Evolutionary conservation across 2,113 vertebrate species (phyloP).

Genomic region (Hiodon tergisus): DNA sequence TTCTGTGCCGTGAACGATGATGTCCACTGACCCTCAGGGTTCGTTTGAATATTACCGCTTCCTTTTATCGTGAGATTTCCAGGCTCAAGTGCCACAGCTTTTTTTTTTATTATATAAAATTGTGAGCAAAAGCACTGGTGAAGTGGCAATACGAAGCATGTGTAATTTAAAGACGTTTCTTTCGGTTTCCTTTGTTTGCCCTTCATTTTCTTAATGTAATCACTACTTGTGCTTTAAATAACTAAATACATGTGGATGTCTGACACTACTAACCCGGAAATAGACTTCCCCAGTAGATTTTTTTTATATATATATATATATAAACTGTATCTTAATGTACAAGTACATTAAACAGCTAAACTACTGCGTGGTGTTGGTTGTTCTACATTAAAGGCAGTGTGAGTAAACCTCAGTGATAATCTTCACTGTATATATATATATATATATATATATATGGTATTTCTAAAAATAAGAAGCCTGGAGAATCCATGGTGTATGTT

Average conservation of each 20-base stretch:
- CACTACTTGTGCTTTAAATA: slow-evolving; percentile 52
- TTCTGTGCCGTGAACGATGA: slow-evolving; percentile 23
- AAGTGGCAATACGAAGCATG: slow-evolving; percentile 18
- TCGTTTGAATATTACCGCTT: slow-evolving; percentile 12
- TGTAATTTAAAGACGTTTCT: slow-evolving; percentile 16
- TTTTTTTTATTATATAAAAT: not conserved
- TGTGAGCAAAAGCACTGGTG: slow-evolving; percentile 11
- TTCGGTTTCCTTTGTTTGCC: slow-evolving; percentile 22
- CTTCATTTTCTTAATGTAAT: slow-evolving; percentile 36
- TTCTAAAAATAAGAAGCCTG: no score
- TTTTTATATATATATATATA: slow-evolving; percentile 27
- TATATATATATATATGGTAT: no score
- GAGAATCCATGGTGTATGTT: no score
- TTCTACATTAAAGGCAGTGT: no score
- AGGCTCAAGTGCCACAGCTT: slow-evolving; percentile 14
- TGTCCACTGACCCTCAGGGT: slow-evolving; percentile 35
- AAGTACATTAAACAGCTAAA: slow-evolving; percentile 34
- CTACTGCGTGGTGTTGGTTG: not conserved
- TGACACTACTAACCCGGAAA: slow-evolving; percentile 47
- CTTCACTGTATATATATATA: no score
- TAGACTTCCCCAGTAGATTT: slow-evolving; percentile 37
- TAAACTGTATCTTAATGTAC: slow-evolving; percentile 19
- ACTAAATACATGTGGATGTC: slow-evolving; percentile 50
- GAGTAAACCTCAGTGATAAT: no score
- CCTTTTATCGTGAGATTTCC: slow-evolving; percentile 25